Conservation (phyloP, 2,888 invertebrate species). For the Galerucella calmariensis region DNA sequence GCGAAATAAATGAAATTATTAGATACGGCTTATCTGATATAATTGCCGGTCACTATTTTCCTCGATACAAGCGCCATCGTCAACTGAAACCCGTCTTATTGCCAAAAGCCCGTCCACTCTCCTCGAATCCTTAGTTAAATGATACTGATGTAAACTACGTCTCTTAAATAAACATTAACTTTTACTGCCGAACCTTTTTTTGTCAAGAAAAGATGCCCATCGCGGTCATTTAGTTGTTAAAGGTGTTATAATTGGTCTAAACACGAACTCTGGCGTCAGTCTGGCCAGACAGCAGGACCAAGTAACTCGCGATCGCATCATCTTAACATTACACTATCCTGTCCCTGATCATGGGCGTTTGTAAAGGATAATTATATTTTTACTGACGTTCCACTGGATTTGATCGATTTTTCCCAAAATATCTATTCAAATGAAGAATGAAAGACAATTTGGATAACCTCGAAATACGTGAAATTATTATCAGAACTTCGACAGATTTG, state of each 20-base stretch:
- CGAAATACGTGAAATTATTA: too few species aligned
- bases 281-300: slow-evolving; percentile 60
- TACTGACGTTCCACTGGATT: neutral
- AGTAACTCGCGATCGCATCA: slow-evolving; percentile 51
- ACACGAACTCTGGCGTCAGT: slow-evolving; percentile 65
- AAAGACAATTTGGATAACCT: too few species aligned
- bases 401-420: neutral
- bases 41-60: slow-evolving; percentile 2
- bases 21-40: slow-evolving; percentile 2
- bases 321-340: slow-evolving; percentile 48
- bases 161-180: slow-evolving; percentile 52
- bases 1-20: neutral
- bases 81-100: slow-evolving; percentile 25
- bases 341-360: slow-evolving; percentile 49
- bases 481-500: too few species aligned
- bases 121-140: slow-evolving; percentile 37
- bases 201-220: slow-evolving; percentile 59
- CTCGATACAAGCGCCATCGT: slow-evolving; percentile 19
- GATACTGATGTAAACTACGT: slow-evolving; percentile 42
- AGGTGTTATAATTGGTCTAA: slow-evolving; percentile 67
- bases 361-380: slow-evolving; percentile 17
- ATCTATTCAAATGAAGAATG: too few species aligned
- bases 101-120: slow-evolving; percentile 20
- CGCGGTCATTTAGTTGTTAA: slow-evolving; percentile 63
- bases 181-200: slow-evolving; percentile 51